Conservation (phyloP, 2,888 invertebrate species). For the Argynnis bischoffii region DNA sequence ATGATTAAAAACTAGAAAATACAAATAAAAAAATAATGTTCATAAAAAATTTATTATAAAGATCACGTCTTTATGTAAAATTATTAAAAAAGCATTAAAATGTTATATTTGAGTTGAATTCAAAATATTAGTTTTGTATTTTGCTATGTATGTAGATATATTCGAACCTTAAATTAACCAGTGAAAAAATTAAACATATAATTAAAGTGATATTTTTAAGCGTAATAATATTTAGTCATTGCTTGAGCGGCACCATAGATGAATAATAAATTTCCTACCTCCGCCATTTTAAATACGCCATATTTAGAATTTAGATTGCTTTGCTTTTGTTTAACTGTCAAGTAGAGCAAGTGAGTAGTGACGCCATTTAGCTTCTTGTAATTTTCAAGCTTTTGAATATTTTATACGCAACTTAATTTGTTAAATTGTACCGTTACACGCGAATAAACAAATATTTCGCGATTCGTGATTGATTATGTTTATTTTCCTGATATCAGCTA, state of each 20-base stretch:
- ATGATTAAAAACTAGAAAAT: too few relatives aligned
- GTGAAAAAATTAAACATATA: too few relatives aligned
- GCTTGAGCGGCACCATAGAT: background rate
- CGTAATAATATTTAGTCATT: too few relatives aligned
- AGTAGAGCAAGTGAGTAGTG: conserved; percentile 8
- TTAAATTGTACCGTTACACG: background rate
- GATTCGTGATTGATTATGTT: conserved; percentile 31
- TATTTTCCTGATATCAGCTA: conserved; percentile 35
- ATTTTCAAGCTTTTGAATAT: conserved; percentile 7
- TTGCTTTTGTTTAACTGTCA: conserved; percentile 23
- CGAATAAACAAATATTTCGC: background rate
- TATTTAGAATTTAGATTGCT: background rate
- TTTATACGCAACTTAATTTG: background rate
- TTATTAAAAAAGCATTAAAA: too few relatives aligned
- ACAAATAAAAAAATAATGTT: too few relatives aligned
- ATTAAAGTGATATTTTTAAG: too few relatives aligned
- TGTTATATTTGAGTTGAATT: too few relatives aligned
- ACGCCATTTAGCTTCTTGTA: conserved; percentile 22
- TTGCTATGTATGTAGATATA: too few relatives aligned
- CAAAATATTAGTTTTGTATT: too few relatives aligned
- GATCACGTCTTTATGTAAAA: too few relatives aligned
- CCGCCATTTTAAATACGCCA: conserved; percentile 24
- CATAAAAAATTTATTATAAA: too few relatives aligned
- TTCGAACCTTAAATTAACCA: too few relatives aligned
- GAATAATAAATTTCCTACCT: background rate